Evolutionary conservation across 2,113 vertebrate genomes (phyloP), one percentile per base, ranked within the genome.

Genomic region (Rana temporaria): DNA sequence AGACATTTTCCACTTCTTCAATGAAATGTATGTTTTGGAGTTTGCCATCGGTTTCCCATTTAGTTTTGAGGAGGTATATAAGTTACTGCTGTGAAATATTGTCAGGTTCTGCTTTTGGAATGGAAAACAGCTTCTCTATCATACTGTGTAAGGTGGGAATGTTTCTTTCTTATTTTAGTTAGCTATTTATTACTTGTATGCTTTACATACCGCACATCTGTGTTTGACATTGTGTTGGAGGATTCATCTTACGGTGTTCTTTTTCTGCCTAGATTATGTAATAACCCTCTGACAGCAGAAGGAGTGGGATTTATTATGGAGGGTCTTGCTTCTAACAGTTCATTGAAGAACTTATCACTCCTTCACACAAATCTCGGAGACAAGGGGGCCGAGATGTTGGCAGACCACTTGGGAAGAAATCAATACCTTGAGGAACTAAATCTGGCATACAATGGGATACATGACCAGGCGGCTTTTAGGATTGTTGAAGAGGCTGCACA

Each of bases 371-470:
- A 90, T 0, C 87, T 99, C 65, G 95, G 94, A 1, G 96, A 98
- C 73, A 11, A 38, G 8, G 95, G 92, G 0, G 89, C 95, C 0
- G 69, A 91, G 22, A 79, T 94, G 73, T 89, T 99, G 82, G 93
- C 96, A 12, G 72, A 86, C 57, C 90, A 85, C 56, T 91, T 99
- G 76, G 85, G 89, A 12, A 18, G 84, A 8, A 96, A 96, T 85
- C 72, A 56, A 1, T 88, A 90, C 4, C 92, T 99, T 2, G 90
- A 90, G 91, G 96, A 98, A 85, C 92, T 99, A 77, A 97, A 98
- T 0, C 94, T 99, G 85, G 97, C 97, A 85, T 97, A 97, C 85
- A 99, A 99, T 63, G 93, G 93, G 4, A 95, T 98, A 1, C 94
- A 96, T 0, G 96, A 99, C 82, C 2, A 65, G 0, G 93, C 94